Evolutionary conservation across 2,888 invertebrate genomes (phyloP), one percentile per base, ranked within the genome.

Genomic region (Andrena hattorfiana): DNA sequence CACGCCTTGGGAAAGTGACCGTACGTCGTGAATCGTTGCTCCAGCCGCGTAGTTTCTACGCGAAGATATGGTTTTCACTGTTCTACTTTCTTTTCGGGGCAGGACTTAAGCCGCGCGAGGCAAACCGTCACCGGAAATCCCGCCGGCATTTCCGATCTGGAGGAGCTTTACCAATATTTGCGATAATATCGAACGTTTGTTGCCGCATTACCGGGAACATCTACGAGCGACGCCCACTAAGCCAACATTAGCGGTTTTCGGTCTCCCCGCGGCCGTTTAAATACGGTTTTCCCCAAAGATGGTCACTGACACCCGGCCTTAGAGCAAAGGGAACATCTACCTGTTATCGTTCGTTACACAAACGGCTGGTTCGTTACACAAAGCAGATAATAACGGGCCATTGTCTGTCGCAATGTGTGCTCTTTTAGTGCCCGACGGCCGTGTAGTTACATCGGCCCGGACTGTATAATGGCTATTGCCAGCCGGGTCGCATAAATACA

Each of bases 61-160:
- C 30, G 28, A 56, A 48, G 62, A 75, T 76, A 62, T 56, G 20
- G 48, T 64, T 81, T 70, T 69, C 69, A 69, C 74, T 7, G 84
- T 72, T 77, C 84, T 71, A 85, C 84, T 85, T 85, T 84, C 84
- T 80, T 80, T 76, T 67, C 48, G 59, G 54, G 62, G 54, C 70
- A 16, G 48, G 16, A 5, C 26, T 63, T 67, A 42, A 42, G 16
- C 20, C 2, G 0, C 16, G 26, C 48, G 30, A 32, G 23, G 20
- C 28, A 60, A 81, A 83, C 63, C n/a, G n/a, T 85, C 81, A 73
- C 62, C 66, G 87, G 87, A 83, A 88, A 88, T 87, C 76, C 87
- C 87, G 48, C 13, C 26, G 74, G 76, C 67, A 85, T 82, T 85
- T 84, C 80, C 81, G 68, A 82, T 66, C 42, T 60, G 42, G 49